Conservation (phyloP, 2,888 invertebrate species). For the Doris montereyensis region DNA sequence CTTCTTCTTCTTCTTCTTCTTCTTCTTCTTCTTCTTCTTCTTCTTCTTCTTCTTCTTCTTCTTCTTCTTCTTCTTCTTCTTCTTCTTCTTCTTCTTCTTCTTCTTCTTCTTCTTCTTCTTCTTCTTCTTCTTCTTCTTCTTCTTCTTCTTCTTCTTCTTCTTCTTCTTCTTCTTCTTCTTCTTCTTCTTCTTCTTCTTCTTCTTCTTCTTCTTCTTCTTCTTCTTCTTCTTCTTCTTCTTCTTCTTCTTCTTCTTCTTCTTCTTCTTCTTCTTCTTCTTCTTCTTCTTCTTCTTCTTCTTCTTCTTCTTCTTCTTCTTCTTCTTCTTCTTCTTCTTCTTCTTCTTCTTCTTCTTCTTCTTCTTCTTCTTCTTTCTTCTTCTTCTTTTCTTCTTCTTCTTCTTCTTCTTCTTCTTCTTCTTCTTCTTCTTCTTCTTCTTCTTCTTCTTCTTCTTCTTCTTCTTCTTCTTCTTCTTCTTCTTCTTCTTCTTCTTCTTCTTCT, state of each 20-base stretch:
- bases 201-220: slow-evolving; percentile 28
- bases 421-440: slow-evolving; percentile 14
- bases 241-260: slow-evolving; percentile 26
- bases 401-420: slow-evolving; percentile 25
- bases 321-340: background rate
- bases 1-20: slow-evolving; percentile 26
- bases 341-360: slow-evolving; percentile 2
- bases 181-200: background rate
- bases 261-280: slow-evolving; percentile 9
- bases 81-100: slow-evolving; percentile 26
- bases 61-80: slow-evolving; percentile 26
- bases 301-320: background rate
- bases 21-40: slow-evolving; percentile 26
- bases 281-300: slow-evolving; percentile 6
- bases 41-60: slow-evolving; percentile 26
- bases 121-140: slow-evolving; percentile 26
- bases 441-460: slow-evolving; percentile 5
- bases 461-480: background rate
- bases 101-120: slow-evolving; percentile 26
- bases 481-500: background rate
- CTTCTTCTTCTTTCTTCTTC: background rate
- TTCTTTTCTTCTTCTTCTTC: slow-evolving; percentile 6
- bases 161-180: slow-evolving; percentile 10
- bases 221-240: slow-evolving; percentile 30
- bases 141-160: slow-evolving; percentile 26